Conservation (phyloP, 2,797 vertebrate species). For the Chromis chromis region DNA sequence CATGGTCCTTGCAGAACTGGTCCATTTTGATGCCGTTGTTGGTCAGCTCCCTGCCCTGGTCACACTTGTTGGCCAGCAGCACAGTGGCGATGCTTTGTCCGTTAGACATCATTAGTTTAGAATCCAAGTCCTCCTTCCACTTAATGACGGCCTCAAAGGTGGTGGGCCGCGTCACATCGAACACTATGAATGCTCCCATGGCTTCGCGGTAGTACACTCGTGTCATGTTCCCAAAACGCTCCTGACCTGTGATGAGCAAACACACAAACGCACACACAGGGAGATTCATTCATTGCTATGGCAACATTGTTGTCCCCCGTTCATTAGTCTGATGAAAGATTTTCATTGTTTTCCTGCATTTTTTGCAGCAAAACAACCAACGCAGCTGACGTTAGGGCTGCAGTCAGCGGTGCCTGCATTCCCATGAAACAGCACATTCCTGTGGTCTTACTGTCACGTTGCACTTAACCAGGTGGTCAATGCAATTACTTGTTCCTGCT, state of each 20-base stretch:
- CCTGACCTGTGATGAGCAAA: conserved; percentile 88
- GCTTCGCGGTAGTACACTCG: conserved; percentile 98
- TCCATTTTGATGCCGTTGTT: conserved; percentile 94
- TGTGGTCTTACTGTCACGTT: conserved; percentile 58
- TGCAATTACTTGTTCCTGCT: conserved; percentile 49
- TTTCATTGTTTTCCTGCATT: conserved; percentile 52
- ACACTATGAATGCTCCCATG: conserved; percentile 97
- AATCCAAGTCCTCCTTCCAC: conserved; percentile 99
- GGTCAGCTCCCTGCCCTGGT: conserved; percentile 91
- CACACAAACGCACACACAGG: conserved; percentile 27
- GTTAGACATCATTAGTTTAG: conserved; percentile 92
- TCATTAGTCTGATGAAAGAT: conserved; percentile 26
- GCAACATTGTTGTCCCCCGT: background rate
- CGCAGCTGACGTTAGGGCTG: conserved; percentile 33
- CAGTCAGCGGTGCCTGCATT: conserved; percentile 41
- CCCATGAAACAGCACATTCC: conserved; percentile 72
- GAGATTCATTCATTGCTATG: conserved; percentile 11
- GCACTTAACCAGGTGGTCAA: conserved; percentile 48
- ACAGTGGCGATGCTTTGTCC: conserved; percentile 93
- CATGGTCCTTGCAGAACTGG: conserved; percentile 97
- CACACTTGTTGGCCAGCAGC: conserved; percentile 97
- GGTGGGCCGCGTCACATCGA: conserved; percentile 93
- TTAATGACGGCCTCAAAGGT: conserved; percentile 97
- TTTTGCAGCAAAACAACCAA: conserved; percentile 33
- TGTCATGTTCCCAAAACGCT: conserved; percentile 99